phyloP scores from a whole-genome alignment of 2,113 vertebrate genomes.

The Petaurus breviceps region DNA sequence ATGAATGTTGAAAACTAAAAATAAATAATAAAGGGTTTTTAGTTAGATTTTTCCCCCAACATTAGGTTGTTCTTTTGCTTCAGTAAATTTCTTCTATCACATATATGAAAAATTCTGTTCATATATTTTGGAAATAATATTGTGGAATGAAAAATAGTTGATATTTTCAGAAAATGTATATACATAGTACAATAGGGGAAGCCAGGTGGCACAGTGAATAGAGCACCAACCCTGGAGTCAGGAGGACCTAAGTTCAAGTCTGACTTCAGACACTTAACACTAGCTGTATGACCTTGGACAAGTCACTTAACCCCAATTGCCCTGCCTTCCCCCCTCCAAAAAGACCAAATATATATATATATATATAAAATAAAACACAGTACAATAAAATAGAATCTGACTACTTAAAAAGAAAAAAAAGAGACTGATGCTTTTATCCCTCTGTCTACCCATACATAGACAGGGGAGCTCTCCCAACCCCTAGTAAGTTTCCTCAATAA shows the following conservation, averaged over 20 bases:
- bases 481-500: neutral
- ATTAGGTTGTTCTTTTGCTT: neutral
- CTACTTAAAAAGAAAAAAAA: constrained; percentile 13
- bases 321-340: no score
- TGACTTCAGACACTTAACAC: no score
- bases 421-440: neutral
- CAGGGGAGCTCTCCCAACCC: neutral
- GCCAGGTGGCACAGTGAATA: no score
- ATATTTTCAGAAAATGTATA: constrained; percentile 64
- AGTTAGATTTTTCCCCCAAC: neutral
- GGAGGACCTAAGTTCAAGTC: no score
- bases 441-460: neutral
- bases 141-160: neutral
- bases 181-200: neutral
- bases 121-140: constrained; percentile 40
- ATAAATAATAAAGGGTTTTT: neutral
- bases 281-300: no score
- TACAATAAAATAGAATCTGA: constrained; percentile 49
- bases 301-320: no score
- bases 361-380: neutral
- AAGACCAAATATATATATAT: no score
- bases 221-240: no score
- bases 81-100: constrained; percentile 41
- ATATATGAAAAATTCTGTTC: constrained; percentile 9
- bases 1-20: no score